Evolutionary conservation across 2,797 vertebrate genomes (phyloP), one percentile per base, ranked within the genome.

Genomic region (Paratrypauchen microcephalus): DNA sequence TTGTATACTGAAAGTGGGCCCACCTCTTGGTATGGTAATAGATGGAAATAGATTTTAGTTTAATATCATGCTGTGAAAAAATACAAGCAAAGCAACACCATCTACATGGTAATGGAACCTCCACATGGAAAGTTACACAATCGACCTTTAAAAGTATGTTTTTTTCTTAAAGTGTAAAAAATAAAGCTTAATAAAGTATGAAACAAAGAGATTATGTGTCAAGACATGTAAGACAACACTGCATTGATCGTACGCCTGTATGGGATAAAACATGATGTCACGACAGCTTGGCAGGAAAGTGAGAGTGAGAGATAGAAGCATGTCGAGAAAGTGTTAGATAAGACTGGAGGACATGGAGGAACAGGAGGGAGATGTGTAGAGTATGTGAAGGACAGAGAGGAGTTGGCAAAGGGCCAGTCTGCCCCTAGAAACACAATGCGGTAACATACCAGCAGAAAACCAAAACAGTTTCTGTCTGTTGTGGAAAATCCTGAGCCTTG

Each of bases 161-260:
- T 32, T 32, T 32, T 32, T 32, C 3, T 32, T 36, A 36, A 36
- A 36, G 7, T 2, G 7, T 36, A 36, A 36, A 7, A 36, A 36
- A 7, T 7, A 8, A n/a, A n/a, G n/a, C n/a, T n/a, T n/a, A n/a
- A n/a, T n/a, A n/a, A n/a, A 30, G 4, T 4, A 36, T 36, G 32
- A 36, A 9, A 36, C 9, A 36, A 36, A 36, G 30, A 32, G 30
- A 36, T 36, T 8, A 36, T 36, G 32, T 36, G 8, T 36, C 32
- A 36, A 36, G 58, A 82, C 74, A 28, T 13, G n/a, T 19, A 26
- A 39, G 60, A 71, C 48, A 11, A 66, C 26, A 11, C 16, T 7
- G 24, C 64, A 84, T 83, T 16, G 69, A 86, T 85, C 69, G 55
- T 47, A 54, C 61, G 69, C 41, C 13, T 45, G 41, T 45, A 45